Base-by-base conservation (phyloP, 2,888 invertebrate genomes). In the Gymnocheta viridis region DNA sequence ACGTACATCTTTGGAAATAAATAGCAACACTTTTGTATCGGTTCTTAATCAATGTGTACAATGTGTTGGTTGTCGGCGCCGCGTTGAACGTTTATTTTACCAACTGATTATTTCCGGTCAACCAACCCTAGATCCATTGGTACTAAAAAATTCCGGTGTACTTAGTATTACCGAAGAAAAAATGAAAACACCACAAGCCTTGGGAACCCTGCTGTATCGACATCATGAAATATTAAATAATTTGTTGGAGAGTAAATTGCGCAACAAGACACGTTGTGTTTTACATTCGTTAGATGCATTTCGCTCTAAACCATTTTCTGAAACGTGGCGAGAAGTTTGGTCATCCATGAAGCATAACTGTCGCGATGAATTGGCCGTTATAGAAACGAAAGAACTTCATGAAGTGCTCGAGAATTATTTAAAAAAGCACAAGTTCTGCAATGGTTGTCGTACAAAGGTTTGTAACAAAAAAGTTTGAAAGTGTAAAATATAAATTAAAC, bases 391-490 rank as follows among this genome's bases (percentile, higher is more conserved):
- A 89, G 96, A 95, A 86, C 93, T 98, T 83, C 95, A 97, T 89
- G 95, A 95, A 83, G 98, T 98, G 17, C 93, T 98, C 47, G 97
- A 98, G 89, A 96, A 95, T 87, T 98, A 98, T 92, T 94, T 98
- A 82, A 94, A 96, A 87, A 98, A 98, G 93, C 98, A 98, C 91
- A 95, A 97, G 93, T 98, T 98, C 92, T 98, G 98, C 90, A 95
- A 96, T 2, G 98, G 98, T 90, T 98, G 98, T 91, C 96, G 97
- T 87, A 96, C 97, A 86, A 98, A 98, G 94, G 98, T 98, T 84
- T 29, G 67, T 64, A 64, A 22, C 6, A 10, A 0, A 54, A 22
- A 10, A 27, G 19, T 22, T 35, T 54, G 1, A 38, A 24, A 17
- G 38, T 22, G 49, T 12, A 7, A 51, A 67, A 19, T 51, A 22